Percentiles rank a stretch among this genome's conserved stretches.
phyloP scores from a whole-genome alignment of 1,140 invertebrate genomes.

The Drosophila tani region DNA sequence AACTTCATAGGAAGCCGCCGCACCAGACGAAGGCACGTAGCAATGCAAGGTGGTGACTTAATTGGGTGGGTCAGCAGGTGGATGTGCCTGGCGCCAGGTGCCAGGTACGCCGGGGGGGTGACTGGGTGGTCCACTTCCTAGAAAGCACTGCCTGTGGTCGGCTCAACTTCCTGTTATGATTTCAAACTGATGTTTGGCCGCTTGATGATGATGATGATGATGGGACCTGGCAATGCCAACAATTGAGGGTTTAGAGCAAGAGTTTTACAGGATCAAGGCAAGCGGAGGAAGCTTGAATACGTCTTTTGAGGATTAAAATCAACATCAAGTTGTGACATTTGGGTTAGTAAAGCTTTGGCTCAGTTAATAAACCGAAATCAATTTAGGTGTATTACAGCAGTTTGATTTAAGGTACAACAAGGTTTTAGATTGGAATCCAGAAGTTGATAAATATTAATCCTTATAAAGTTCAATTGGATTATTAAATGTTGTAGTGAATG shows the following conservation, averaged over 20 bases:
- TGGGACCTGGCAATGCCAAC: slow-evolving; percentile 27
- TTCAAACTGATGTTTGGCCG: slow-evolving; percentile 48
- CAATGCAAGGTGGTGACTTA: slow-evolving; percentile 26
- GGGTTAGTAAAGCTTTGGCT: background rate
- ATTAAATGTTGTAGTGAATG: background rate
- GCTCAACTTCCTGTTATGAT: slow-evolving; percentile 53
- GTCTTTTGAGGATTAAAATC: slow-evolving; percentile 22
- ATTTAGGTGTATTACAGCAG: background rate
- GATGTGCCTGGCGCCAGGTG: background rate
- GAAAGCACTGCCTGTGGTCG: slow-evolving; percentile 29
- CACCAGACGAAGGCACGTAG: slow-evolving; percentile 59
- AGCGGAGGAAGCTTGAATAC: background rate
- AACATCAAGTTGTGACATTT: slow-evolving; percentile 13
- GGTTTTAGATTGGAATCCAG: too few species aligned
- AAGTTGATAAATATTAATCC: too few species aligned
- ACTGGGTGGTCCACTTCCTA: background rate
- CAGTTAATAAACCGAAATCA: background rate
- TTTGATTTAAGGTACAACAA: background rate
- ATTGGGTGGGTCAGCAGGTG: slow-evolving; percentile 23
- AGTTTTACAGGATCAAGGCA: slow-evolving; percentile 19
- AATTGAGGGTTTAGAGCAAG: slow-evolving; percentile 31
- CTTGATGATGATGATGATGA: slow-evolving; percentile 18
- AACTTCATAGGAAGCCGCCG: slow-evolving; percentile 40
- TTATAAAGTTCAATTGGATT: too few species aligned
- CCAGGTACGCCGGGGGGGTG: background rate